Evolutionary conservation across 2,113 vertebrate genomes (phyloP).

Genomic region (Dromas ardeola): DNA sequence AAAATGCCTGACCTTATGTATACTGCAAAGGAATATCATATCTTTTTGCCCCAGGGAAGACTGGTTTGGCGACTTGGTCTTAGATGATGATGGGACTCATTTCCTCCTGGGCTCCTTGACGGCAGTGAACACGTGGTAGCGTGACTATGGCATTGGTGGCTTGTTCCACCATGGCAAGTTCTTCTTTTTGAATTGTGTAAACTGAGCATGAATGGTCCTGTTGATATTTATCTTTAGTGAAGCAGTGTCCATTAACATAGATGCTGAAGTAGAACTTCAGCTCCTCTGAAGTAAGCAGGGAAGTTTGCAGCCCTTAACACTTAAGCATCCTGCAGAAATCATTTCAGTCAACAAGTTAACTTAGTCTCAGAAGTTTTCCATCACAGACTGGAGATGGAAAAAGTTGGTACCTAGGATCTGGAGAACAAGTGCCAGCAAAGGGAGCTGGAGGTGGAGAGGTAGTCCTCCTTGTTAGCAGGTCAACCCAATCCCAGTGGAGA

Average conservation of each 20-base stretch:
- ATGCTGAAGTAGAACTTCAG: neutral
- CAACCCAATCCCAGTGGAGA: neutral
- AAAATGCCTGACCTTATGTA: neutral
- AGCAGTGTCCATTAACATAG: neutral
- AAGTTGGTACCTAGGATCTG: neutral
- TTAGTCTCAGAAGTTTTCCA: neutral
- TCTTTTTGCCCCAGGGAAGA: neutral
- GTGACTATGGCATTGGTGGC: neutral
- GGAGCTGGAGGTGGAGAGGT: neutral
- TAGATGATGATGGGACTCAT: neutral
- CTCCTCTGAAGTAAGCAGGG: neutral
- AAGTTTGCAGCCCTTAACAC: neutral
- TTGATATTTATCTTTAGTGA: neutral
- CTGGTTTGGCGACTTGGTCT: neutral
- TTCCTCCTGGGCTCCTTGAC: neutral
- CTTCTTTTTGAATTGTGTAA: neutral
- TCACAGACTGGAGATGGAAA: neutral
- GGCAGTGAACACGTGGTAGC: neutral
- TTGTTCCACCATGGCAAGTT: neutral
- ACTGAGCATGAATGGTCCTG: neutral
- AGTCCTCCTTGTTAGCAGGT: neutral
- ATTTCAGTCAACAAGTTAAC: neutral
- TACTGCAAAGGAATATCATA: neutral
- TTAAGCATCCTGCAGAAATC: neutral
- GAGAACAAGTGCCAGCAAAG: neutral